A percentile compares a stretch with the other conserved stretches of the same genome.
phyloP scores from a whole-genome alignment of 92 coral and sea anemone genomes.

The Heliopora coerulea region DNA sequence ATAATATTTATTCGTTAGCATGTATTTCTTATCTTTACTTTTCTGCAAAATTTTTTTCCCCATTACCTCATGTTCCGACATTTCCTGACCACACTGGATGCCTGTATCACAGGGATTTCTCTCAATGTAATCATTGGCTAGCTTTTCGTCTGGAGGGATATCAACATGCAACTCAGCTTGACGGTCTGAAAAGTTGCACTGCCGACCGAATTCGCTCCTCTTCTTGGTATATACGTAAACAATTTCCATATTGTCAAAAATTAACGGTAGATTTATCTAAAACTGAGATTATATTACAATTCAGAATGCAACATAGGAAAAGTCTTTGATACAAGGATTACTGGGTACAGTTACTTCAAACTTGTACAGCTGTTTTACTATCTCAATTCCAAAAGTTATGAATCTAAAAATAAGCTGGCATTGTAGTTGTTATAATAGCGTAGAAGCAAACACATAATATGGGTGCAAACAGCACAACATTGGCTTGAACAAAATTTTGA shows the following conservation, averaged over 20 bases:
- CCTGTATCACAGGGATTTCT: constrained; percentile 99
- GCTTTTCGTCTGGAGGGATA: constrained; percentile 92
- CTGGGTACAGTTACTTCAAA: too few relatives aligned
- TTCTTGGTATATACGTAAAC: constrained; percentile 98
- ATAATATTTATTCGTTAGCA: too few relatives aligned
- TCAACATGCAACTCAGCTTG: constrained; percentile 99
- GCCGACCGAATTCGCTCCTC: constrained; percentile 96
- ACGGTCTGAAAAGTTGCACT: constrained; percentile 97
- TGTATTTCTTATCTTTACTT: background rate
- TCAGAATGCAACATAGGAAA: background rate
- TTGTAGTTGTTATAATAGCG: too few relatives aligned
- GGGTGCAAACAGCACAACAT: too few relatives aligned
- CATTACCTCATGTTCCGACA: constrained; percentile 97
- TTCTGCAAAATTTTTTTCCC: background rate
- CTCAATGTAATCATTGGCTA: constrained; percentile 90
- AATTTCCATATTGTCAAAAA: constrained; percentile 73
- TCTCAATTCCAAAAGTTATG: too few relatives aligned
- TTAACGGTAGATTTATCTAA: background rate
- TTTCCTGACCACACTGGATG: constrained; percentile 98
- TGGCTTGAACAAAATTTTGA: too few relatives aligned
- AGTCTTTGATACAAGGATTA: background rate
- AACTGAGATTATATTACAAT: background rate
- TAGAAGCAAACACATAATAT: too few relatives aligned
- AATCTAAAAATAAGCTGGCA: too few relatives aligned
- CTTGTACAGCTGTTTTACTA: too few relatives aligned